Evolutionary conservation across 53 echinoderm and acorn worm genomes (phyloP), one percentile per base, ranked within the genome.

Genomic region (Temnopleurus reevesii): DNA sequence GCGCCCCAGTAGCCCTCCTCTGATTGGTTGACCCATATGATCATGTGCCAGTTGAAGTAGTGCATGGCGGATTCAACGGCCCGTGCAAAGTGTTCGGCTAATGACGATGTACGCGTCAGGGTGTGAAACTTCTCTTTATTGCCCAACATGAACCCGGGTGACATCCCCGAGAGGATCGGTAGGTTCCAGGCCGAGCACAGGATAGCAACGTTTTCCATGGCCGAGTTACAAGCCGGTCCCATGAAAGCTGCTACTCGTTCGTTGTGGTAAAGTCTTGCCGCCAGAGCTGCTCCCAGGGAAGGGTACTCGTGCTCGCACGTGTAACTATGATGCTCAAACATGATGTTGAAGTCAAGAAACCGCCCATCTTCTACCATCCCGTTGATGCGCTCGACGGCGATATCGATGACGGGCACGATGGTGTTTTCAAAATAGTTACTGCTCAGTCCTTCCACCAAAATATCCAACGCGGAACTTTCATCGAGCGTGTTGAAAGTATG

Each of bases 101-200:
- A 53, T 21, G 55, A 54, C 10, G 88, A 87, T 15, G 88, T 87
- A 10, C 88, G 65, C 51, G 88, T 87, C 35, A 87, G 88, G 27
- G 88, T 87, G 49, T 47, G 31, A 33, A 45, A 87, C 33, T 54
- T 45, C 4, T 46, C 46, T 53, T 87, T 87, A 18, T 87, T 36
- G 8, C 88, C 88, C 34, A 87, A 23, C 27, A 44, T 45, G 47
- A 87, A 66, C 5, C 66, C 88, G 3, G 88, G 88, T 9, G 88
- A 87, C 65, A 46, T 65, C 10, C 88, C 88, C 8, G 66, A 66
- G 1, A 87, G 53, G 36, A 87, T 36, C 8, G 88, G 88, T 5
- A 87, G 10, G 65, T 87, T 87, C 88, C 88, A 87, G 7, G 88
- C 88, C 2, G 66, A 49, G 24, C 88, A 87, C 27, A 87, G 30